Evolutionary conservation across 2,888 invertebrate genomes (phyloP).

Genomic region (Nymphalis urticae): DNA sequence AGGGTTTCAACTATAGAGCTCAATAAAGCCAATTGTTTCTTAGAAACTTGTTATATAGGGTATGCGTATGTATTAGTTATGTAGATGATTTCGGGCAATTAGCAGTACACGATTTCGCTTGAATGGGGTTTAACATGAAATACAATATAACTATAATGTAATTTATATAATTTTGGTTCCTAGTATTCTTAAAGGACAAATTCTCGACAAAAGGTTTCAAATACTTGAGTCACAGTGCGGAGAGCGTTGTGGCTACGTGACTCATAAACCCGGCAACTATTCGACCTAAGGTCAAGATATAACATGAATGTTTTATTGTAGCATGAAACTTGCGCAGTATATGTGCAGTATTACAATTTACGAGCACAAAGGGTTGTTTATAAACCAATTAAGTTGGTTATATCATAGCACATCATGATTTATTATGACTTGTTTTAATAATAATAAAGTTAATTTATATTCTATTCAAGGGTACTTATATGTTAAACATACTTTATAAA

Average conservation of each 20-base stretch:
- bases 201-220: constrained; percentile 11
- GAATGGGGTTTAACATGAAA: background rate
- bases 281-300: constrained; percentile 57
- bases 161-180: background rate
- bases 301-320: constrained; percentile 57
- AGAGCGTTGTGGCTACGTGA: constrained; percentile 43
- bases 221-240: constrained; percentile 12
- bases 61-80: too few relatives aligned
- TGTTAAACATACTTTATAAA: too few relatives aligned
- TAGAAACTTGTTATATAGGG: too few relatives aligned
- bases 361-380: constrained; percentile 14
- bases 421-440: background rate
- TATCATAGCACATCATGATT: background rate
- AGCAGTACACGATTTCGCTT: too few relatives aligned
- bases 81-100: too few relatives aligned
- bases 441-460: too few relatives aligned
- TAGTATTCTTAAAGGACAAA: constrained; percentile 1
- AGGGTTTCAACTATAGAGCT: too few relatives aligned
- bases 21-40: too few relatives aligned
- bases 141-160: background rate
- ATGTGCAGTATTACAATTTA: constrained; percentile 18
- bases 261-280: constrained; percentile 60
- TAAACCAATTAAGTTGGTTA: constrained; percentile 13
- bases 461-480: too few relatives aligned
- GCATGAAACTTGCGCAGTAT: constrained; percentile 23